Conservation (phyloP, 2,888 invertebrate species). For the Liodrosophila aerea region DNA sequence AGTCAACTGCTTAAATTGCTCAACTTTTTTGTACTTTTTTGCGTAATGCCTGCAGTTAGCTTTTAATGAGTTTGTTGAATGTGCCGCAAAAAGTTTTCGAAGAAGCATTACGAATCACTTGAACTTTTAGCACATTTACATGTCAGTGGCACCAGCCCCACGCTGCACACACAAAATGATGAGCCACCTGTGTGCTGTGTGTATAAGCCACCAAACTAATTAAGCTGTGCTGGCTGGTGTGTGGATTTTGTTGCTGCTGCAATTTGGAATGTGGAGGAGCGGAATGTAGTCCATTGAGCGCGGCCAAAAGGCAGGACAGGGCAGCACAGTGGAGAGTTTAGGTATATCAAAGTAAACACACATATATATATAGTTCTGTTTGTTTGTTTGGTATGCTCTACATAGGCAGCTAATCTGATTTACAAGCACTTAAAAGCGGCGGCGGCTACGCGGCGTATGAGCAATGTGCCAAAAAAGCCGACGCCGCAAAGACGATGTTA, state of each 20-base stretch:
- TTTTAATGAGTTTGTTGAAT: conserved; percentile 69
- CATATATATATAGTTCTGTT: conserved; percentile 48
- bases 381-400: conserved; percentile 31
- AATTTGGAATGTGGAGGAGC: conserved; percentile 30
- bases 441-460: conserved; percentile 51
- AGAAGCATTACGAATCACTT: conserved; percentile 54
- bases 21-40: conserved; percentile 8
- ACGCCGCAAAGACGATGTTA: conserved; percentile 46
- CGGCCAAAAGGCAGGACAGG: conserved; percentile 36
- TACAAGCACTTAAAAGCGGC: conserved; percentile 44
- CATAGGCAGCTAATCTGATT: conserved; percentile 65
- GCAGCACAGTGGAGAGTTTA: no score
- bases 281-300: conserved; percentile 71
- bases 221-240: conserved; percentile 33
- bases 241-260: conserved; percentile 32
- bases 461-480: conserved; percentile 48
- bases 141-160: conserved; percentile 65
- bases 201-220: conserved; percentile 55
- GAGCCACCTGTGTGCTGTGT: conserved; percentile 63
- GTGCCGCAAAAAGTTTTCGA: conserved; percentile 52
- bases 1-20: neutral
- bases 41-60: conserved; percentile 48
- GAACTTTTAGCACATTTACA: conserved; percentile 80
- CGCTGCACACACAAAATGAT: conserved; percentile 39
- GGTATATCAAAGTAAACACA: neutral